Percentiles rank a stretch among this genome's conserved stretches.
Evolutionary conservation across 2,113 vertebrate genomes (phyloP).

Genomic region (Benitochromis conjunctus): DNA sequence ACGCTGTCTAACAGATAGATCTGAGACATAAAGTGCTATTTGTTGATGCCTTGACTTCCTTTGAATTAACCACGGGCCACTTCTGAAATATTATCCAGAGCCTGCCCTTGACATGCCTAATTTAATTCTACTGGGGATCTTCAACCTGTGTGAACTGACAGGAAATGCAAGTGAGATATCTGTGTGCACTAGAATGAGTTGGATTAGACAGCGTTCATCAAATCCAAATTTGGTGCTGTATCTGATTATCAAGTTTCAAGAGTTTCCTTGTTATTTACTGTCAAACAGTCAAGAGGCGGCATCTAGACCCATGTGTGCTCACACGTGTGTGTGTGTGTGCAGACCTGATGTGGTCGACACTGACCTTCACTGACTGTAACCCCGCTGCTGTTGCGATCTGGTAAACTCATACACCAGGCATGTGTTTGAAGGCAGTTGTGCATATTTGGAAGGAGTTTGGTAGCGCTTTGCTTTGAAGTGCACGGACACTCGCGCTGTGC

Average conservation of each 20-base stretch:
- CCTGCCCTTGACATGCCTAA: fast-evolving
- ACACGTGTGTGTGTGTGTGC: neutral
- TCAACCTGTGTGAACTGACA: neutral
- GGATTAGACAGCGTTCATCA: neutral
- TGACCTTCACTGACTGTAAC: neutral
- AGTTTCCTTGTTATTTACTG: neutral
- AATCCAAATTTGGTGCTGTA: neutral
- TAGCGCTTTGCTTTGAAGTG: neutral
- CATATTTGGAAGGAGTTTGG: conserved; percentile 14
- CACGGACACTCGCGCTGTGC: neutral
- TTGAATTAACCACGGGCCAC: neutral
- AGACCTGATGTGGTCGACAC: neutral
- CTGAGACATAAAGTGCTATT: neutral
- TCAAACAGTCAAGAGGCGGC: neutral
- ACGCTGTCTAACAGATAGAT: neutral
- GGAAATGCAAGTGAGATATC: neutral
- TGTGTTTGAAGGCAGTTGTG: conserved; percentile 6
- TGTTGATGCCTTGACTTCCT: neutral
- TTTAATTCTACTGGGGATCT: neutral
- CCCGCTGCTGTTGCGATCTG: neutral
- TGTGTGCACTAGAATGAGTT: neutral
- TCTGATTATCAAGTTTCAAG: neutral
- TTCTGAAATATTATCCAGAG: neutral
- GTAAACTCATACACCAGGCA: neutral
- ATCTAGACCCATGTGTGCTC: neutral